Conservation (phyloP, 2,113 vertebrate genomes). For the Eonycteris spelaea region DNA sequence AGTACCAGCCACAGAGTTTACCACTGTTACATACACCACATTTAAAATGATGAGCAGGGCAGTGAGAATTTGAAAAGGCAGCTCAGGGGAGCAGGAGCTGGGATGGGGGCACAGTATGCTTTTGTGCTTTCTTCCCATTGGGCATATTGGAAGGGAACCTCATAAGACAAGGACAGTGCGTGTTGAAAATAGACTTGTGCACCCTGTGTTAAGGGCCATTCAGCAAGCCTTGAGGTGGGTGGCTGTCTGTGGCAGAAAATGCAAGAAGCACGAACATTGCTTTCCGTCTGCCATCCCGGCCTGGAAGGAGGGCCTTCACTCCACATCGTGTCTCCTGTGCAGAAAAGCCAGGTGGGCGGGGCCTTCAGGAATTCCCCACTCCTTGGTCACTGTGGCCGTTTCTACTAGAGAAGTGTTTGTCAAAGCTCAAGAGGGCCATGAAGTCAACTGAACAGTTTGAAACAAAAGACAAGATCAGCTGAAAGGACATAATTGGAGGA, state of each 20-base stretch:
- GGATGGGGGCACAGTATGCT: not conserved
- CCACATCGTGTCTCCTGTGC: not conserved
- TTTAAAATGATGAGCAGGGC: fast-evolving
- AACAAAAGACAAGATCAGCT: not conserved
- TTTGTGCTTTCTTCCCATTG: not conserved
- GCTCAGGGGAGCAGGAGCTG: not conserved
- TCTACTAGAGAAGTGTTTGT: not conserved
- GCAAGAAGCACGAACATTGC: fast-evolving
- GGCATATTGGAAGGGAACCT: not conserved
- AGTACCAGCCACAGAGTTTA: not conserved
- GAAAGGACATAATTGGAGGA: fast-evolving
- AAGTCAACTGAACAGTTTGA: not conserved
- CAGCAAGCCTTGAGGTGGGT: not conserved
- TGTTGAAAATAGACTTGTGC: not conserved
- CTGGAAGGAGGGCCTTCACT: not conserved
- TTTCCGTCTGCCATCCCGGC: not conserved
- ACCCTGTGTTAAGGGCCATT: not conserved
- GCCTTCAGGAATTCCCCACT: not conserved
- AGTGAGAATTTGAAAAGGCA: not conserved
- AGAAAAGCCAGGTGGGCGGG: not conserved
- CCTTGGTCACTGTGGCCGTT: not conserved
- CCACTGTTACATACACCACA: not conserved
- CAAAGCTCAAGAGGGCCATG: not conserved
- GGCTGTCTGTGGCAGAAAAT: not conserved
- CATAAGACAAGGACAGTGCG: fast-evolving